phyloP scores from a whole-genome alignment of 2,113 vertebrate species.

The Saccopteryx leptura region DNA sequence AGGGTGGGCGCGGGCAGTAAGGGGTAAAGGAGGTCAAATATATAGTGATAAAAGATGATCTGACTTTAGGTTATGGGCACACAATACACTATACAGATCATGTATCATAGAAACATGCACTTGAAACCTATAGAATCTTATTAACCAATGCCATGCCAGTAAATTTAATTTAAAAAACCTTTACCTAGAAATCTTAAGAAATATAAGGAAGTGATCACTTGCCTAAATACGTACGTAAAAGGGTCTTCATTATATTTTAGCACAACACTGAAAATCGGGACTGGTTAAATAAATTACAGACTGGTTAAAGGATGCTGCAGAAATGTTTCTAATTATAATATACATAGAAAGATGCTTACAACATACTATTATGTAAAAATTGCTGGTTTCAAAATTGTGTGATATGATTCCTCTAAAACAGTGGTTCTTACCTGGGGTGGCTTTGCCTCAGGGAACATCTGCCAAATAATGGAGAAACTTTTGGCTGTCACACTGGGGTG shows the following conservation, averaged over 20 bases:
- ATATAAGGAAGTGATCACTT: constrained; percentile 27
- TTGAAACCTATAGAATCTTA: neutral
- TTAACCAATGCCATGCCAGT: neutral
- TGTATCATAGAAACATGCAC: neutral
- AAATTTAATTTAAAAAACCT: neutral
- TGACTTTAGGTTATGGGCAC: neutral
- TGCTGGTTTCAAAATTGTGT: neutral
- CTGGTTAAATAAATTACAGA: neutral
- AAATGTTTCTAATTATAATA: neutral
- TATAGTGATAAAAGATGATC: neutral
- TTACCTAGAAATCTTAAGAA: neutral
- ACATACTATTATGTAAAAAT: neutral
- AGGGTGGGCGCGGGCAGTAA: neutral
- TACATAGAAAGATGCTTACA: neutral
- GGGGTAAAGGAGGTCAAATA: neutral
- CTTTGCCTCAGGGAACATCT: neutral
- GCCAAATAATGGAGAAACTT: neutral
- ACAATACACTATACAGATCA: neutral
- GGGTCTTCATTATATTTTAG: neutral
- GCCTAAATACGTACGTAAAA: neutral
- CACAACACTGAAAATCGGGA: neutral
- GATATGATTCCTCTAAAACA: neutral
- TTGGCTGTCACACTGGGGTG: neutral
- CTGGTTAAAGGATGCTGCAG: neutral
- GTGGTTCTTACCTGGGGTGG: neutral